Evolutionary conservation across 2,113 vertebrate genomes (phyloP).

Genomic region (Corythoichthys intestinalis): DNA sequence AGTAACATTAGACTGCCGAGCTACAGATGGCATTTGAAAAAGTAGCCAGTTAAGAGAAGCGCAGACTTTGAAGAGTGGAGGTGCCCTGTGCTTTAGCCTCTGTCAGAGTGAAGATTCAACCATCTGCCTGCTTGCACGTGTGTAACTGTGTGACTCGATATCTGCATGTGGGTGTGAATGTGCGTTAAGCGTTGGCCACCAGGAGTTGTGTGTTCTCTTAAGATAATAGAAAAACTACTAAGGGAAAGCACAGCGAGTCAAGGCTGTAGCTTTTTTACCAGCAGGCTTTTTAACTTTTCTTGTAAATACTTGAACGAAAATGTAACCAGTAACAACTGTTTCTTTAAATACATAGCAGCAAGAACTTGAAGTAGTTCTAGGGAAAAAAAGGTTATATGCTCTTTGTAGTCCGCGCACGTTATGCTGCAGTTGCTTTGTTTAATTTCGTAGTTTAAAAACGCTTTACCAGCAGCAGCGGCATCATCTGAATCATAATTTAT

Average conservation of each 20-base stretch:
- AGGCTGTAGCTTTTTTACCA: constrained; percentile 42
- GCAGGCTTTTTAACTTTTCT: constrained; percentile 7
- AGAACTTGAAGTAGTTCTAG: not conserved
- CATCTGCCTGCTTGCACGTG: constrained; percentile 61
- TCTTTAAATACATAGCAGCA: not conserved
- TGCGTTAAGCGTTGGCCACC: constrained; percentile 3
- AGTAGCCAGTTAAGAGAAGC: constrained; percentile 45
- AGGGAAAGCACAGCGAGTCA: constrained; percentile 28
- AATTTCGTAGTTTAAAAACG: not conserved
- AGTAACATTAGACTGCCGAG: constrained; percentile 49
- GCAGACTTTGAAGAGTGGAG: constrained; percentile 67
- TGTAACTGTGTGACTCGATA: constrained; percentile 19
- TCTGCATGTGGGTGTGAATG: constrained; percentile 23
- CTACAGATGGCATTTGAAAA: constrained; percentile 72
- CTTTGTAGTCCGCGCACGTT: not conserved
- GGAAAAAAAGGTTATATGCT: not conserved
- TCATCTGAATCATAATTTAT: constrained; percentile 16
- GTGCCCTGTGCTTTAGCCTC: constrained; percentile 62
- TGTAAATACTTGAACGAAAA: not conserved
- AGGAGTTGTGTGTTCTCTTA: constrained; percentile 17
- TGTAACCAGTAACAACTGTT: not conserved
- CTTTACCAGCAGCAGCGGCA: not conserved
- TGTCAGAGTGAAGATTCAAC: constrained; percentile 59
- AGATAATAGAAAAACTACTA: constrained; percentile 22
- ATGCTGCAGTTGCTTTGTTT: not conserved